Conservation (phyloP, 1,140 invertebrate genomes). For the Acromyrmex charruanus region DNA sequence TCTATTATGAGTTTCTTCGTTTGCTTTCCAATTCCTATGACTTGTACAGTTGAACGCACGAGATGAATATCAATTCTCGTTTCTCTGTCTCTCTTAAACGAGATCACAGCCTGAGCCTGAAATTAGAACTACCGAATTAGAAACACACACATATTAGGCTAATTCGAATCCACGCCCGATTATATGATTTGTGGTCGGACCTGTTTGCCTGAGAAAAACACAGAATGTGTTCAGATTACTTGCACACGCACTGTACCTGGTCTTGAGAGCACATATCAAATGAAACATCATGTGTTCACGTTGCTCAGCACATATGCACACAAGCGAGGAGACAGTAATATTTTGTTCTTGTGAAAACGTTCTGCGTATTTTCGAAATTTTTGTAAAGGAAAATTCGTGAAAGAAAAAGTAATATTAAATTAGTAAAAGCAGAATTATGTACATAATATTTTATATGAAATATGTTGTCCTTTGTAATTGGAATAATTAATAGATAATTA, state of each 20-base stretch:
- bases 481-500: conserved; percentile 10
- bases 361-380: not conserved
- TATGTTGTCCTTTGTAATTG: not conserved
- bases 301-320: conserved; percentile 18
- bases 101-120: conserved; percentile 20
- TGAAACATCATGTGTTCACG: conserved; percentile 45
- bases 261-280: conserved; percentile 58
- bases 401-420: conserved; percentile 14
- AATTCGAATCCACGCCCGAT: conserved; percentile 45
- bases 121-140: conserved; percentile 35
- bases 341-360: not conserved
- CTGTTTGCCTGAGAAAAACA: conserved; percentile 61
- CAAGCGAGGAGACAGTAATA: conserved; percentile 34
- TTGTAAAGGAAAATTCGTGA: not conserved
- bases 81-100: conserved; percentile 29
- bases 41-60: conserved; percentile 53
- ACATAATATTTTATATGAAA: conserved; percentile 11
- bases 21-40: conserved; percentile 8
- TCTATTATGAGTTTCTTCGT: not conserved
- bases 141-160: conserved; percentile 10
- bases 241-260: conserved; percentile 77
- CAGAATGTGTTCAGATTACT: conserved; percentile 69
- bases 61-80: conserved; percentile 26
- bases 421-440: not conserved
- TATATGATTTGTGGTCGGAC: conserved; percentile 52